Evolutionary conservation across 2,113 vertebrate genomes (phyloP), one percentile per base, ranked within the genome.

Genomic region (Ictalurus punctatus): DNA sequence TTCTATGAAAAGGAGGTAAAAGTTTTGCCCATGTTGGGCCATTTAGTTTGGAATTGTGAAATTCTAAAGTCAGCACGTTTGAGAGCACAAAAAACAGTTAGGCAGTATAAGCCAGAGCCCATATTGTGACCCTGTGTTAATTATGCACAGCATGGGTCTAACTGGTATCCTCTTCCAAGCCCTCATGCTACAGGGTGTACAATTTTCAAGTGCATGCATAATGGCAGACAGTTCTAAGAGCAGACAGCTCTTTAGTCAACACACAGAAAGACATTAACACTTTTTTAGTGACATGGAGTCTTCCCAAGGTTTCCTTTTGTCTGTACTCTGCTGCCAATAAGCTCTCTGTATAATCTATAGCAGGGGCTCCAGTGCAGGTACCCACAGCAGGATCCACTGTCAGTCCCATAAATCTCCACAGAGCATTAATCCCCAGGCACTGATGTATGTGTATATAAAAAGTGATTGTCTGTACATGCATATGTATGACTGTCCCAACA

Each of bases 21-120:
- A 34, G 34, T 86, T 56, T 78, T 58, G 81, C 79, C 84, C 79
- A 86, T 58, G 73, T 30, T 87, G 82, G 76, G 63, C 7, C 58
- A 88, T 92, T 90, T 85, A 87, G 84, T 86, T 91, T 88, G 76
- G 80, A 87, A 90, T 92, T 88, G 90, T 91, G 61, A 90, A 91
- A 85, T 78, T 69, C 63, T 78, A 69, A 81, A 89, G 88, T 90
- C 91, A 92, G 92, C 92, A 89, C 83, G 74, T 90, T 90, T 87
- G 37, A 86, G 79, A 90, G 69, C 54, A 71, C 59, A 74, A 81
- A 48, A 85, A 90, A 88, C 76, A 69, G 89, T 93, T 92, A 90
- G 78, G 71, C 37, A 30, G 67, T 34, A 89, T 83, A 88, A 92
- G 65, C 92, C 91, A 93, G 90, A 91, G 90, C 88, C 80, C 59